Base-by-base conservation (phyloP, 2,888 invertebrate genomes). In the Perithous albicinctus region DNA sequence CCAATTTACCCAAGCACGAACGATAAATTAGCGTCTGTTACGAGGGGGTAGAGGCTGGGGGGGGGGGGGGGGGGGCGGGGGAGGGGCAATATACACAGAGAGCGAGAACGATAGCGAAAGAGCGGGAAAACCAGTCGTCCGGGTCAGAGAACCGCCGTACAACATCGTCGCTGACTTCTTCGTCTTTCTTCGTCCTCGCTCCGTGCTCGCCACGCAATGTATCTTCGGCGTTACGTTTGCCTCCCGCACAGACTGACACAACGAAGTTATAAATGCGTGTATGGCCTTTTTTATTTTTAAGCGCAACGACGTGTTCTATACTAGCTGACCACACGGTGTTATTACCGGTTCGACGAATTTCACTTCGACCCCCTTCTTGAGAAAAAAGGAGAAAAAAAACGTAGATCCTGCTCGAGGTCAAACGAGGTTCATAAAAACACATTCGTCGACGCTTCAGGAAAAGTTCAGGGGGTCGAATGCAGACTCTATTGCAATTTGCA, bases 21-120 rank as follows among this genome's bases (percentile, higher is more conserved):
- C 82, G 80, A 85, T 84, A 82, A 87, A 87, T 87, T 85, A 83
- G 82, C 82, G 82, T 78, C 77, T 82, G 78, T 84, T 83, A 86
- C 78, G 80, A 83, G 83, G n/a, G n/a, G n/a, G n/a, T n/a, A n/a
- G n/a, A n/a, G n/a, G n/a, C n/a, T n/a, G n/a, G n/a, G n/a, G n/a
- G n/a, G n/a, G n/a, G n/a, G n/a, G n/a, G n/a, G n/a, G n/a, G n/a
- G n/a, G n/a, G n/a, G n/a, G n/a, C n/a, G n/a, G n/a, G n/a, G n/a
- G n/a, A n/a, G n/a, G n/a, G n/a, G n/a, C n/a, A n/a, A 51, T 32
- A 38, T 15, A 41, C n/a, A 29, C 15, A 7, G 23, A 5, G 72
- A 43, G 70, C 56, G 56, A 59, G 59, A 64, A 73, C 56, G 80
- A 67, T 54, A 48, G 54, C 67, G 48, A 69, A 43, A 69, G 79